Evolutionary conservation across 92 coral and sea anemone genomes (phyloP), one percentile per base, ranked within the genome.

Genomic region (Palythoa caribaeorum): DNA sequence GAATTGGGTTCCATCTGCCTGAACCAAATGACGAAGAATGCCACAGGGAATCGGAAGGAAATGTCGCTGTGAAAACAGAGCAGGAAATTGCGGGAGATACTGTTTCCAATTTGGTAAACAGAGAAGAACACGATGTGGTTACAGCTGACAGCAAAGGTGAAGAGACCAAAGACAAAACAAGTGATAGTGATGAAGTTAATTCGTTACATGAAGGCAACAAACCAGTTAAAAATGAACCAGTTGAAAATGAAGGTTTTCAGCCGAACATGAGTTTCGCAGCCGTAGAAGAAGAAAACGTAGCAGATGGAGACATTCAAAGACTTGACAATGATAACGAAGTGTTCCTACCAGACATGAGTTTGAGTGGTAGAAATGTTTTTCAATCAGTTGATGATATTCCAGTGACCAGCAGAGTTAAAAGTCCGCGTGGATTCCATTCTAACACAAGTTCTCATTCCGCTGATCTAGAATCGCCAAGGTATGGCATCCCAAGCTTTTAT

Each of bases 401-500:
- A 66, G 20, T 52, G 47, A 81, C 75, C 36, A 70, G 40, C 62
- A 65, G 62, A 17, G 48, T 35, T 66, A 40, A n/a, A 11, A 68
- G 74, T 17, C 28, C 28, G 28, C 62, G 62, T 28, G 86, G 76
- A 44, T 68, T 66, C 47, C 86, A 81, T 2, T 74, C 75, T 6
- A 59, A 44, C 20, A 39, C 51, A 39, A 73, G 74, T 9, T 66
- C 38, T 13, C n/a, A 53, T 36, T 35, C 39, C 5, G 62, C 76
- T 3, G 76, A 81, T 14, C 19, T 9, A 19, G 59, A 52, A 15
- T 1, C 38, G 8, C 60, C 60, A 68, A 47, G 55, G 63, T 68
- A 44, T 53, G 73, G 86, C 8, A 81, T 81, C 36, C 86, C 86
- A 15, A 81, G 86, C 63, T 81, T 81, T 66, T 81, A 81, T 21